Percentiles rank a stretch among this genome's conserved stretches.
Evolutionary conservation across 2,113 vertebrate species (phyloP).

Genomic region (Grallaria varia): DNA sequence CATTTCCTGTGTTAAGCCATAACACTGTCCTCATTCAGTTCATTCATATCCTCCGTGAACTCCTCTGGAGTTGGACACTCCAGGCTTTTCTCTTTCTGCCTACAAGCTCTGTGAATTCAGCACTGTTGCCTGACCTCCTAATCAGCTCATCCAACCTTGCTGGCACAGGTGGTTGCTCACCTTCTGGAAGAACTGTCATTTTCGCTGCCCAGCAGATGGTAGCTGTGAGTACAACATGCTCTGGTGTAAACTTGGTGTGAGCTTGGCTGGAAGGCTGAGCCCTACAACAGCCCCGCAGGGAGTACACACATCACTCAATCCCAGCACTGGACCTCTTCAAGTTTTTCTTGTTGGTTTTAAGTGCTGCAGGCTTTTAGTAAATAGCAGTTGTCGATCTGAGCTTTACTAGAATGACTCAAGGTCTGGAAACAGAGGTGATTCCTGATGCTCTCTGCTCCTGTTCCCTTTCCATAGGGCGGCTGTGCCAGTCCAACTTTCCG

Average conservation of each 20-base stretch:
- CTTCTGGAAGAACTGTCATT: background rate
- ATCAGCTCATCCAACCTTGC: background rate
- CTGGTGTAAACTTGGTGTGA: background rate
- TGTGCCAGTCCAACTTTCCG: conserved; percentile 81
- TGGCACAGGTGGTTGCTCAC: background rate
- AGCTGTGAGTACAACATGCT: background rate
- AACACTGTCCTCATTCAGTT: background rate
- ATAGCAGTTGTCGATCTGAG: background rate
- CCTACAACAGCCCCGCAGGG: background rate
- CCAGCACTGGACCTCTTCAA: background rate
- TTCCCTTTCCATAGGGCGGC: conserved; percentile 73
- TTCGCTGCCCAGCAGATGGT: background rate
- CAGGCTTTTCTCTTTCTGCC: background rate
- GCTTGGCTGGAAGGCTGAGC: background rate
- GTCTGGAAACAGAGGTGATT: background rate
- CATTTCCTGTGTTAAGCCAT: background rate
- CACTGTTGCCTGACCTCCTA: background rate
- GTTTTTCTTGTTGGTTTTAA: background rate
- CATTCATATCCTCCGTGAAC: background rate
- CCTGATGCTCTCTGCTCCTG: background rate
- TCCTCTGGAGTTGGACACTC: background rate
- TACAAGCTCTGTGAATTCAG: background rate
- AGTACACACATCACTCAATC: background rate
- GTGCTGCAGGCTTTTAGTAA: background rate
- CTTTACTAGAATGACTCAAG: background rate